Percentiles rank a stretch among this genome's conserved stretches.
These are phyloP conservation scores for Drosophila cardini DNA, from an alignment of 1,140 invertebrate species.

Conservation along the genomic window DNA sequence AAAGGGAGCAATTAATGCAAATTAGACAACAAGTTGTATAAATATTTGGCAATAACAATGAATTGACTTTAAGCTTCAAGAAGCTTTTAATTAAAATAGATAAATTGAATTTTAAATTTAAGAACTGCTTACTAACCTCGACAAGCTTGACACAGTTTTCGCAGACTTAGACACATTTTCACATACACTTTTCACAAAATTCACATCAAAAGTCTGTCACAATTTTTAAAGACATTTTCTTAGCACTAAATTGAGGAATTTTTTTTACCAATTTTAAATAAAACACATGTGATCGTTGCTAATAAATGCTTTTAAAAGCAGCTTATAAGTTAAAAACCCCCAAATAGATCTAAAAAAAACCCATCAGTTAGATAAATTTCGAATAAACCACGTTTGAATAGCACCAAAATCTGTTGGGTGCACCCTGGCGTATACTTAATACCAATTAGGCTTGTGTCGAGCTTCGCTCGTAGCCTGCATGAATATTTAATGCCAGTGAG, in stretches of 20 bases:
- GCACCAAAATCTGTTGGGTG: not conserved
- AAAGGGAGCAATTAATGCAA: conserved; percentile 7
- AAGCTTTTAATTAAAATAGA: not conserved
- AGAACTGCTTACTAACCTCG: conserved; percentile 61
- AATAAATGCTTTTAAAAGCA: not conserved
- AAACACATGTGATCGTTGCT: not conserved
- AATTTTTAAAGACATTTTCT: conserved; percentile 37
- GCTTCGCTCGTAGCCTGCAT: conserved; percentile 34
- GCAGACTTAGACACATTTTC: conserved; percentile 66
- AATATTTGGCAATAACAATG: not conserved
- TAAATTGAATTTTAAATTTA: not conserved
- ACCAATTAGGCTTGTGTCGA: conserved; percentile 57
- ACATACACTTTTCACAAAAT: not conserved
- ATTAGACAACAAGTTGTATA: not conserved
- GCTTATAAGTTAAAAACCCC: too few species aligned
- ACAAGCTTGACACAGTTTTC: conserved; percentile 67
- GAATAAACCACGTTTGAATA: not conserved
- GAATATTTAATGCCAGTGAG: conserved; percentile 44
- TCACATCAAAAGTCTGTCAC: conserved; percentile 15
- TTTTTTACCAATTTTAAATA: not conserved
- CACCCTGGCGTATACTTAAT: conserved; percentile 67
- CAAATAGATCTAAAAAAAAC: not conserved
- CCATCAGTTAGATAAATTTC: not conserved
- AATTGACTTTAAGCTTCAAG: not conserved
- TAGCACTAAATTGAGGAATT: conserved; percentile 9